Base-by-base conservation (phyloP, 2,797 vertebrate genomes). In the Epinephelus malabaricus region DNA sequence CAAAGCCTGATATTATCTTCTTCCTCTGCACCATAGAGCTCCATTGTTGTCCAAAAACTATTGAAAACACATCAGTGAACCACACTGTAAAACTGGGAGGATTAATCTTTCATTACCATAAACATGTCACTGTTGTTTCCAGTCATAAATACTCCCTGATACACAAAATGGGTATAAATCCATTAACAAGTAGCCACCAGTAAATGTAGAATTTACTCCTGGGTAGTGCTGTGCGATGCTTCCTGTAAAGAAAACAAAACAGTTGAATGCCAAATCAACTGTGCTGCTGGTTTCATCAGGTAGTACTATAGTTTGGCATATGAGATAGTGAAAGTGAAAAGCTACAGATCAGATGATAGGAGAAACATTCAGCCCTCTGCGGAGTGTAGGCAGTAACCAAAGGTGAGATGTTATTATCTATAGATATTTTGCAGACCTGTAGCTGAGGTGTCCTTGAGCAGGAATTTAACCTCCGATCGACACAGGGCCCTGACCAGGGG, bases 391-490 rank as follows among this genome's bases (percentile, higher is more conserved):
- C 62, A 58, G 56, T 3, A 40, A 49, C 54, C 49, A 73, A 34
- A 73, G 21, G 64, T 25, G n/a, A 46, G 34, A 38, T 34, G 11
- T 46, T 68, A 62, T 54, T 27, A 59, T 71, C n/a, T 11, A 46
- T 55, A 25, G 27, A 61, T 70, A 51, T 30, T 55, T 61, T 73
- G 53, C 10, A 1, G 45, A 21, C 45, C 54, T 38, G 56, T 14
- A 19, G 19, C 72, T 38, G 51, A 68, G 47, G 69, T 13, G 4
- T 74, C 62, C 56, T 72, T 64, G 40, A 73, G 10, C 58, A 43
- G 14, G 34, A 58, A 53, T 51, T 64, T 56, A 59, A 72, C 21
- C 21, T 87, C 25, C 65, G 55, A 79, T 62, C 62, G 6, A 43
- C 65, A 47, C n/a, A 14, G 17, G 2, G 66, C 21, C 21, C 69